Evolutionary conservation across 2,797 vertebrate species (phyloP).

Genomic region (Enteromius trimaculatus): DNA sequence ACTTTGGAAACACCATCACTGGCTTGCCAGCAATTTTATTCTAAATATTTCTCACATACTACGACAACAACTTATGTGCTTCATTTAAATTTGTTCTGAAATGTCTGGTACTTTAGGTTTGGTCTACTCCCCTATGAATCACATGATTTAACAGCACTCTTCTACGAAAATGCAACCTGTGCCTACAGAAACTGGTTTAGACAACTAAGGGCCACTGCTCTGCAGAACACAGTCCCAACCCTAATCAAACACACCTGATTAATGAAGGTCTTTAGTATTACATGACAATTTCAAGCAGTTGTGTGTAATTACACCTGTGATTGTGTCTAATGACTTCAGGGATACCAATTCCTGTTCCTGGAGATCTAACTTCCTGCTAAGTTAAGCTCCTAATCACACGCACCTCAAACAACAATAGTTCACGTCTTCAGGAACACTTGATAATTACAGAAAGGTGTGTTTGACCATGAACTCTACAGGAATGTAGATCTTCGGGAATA

Average conservation of each 20-base stretch:
- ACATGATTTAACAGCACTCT: background rate
- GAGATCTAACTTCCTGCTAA: background rate
- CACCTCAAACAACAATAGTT: background rate
- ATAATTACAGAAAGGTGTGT: background rate
- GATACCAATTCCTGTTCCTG: background rate
- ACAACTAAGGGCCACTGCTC: background rate
- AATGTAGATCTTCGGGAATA: background rate
- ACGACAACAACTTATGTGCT: background rate
- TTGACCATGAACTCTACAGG: background rate
- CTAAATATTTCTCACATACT: background rate
- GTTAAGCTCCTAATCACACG: background rate
- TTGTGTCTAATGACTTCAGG: background rate
- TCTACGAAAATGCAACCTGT: background rate
- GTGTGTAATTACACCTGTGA: background rate
- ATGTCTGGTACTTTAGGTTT: background rate
- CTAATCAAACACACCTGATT: background rate
- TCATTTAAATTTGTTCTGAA: background rate
- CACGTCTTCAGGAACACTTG: background rate
- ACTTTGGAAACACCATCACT: constrained; percentile 9
- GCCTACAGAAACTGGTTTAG: background rate
- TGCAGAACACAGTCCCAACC: background rate
- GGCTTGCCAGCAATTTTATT: background rate
- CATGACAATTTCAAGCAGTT: background rate
- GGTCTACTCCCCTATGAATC: background rate
- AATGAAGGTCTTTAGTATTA: background rate